Evolutionary conservation across 2,797 vertebrate genomes (phyloP).

Genomic region (Natrix natrix): DNA sequence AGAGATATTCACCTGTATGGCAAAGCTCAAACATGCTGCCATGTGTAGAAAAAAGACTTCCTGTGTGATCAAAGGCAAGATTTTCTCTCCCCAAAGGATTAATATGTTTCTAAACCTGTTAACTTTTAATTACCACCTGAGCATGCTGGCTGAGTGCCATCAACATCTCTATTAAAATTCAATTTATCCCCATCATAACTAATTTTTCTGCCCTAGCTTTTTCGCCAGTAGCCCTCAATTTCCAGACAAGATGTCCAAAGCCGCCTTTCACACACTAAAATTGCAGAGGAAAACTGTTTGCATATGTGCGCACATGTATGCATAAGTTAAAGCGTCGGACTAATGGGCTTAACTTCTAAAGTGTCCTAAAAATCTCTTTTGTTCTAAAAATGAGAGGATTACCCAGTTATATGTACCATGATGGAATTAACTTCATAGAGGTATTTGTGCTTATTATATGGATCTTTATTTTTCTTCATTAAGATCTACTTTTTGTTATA

Average conservation of each 20-base stretch:
- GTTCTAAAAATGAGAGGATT: not conserved
- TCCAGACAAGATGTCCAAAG: slow-evolving; percentile 50
- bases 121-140: slow-evolving; percentile 79
- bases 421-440: not conserved
- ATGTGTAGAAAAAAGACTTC: slow-evolving; percentile 22
- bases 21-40: not conserved
- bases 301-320: not conserved
- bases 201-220: slow-evolving; percentile 57
- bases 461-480: not conserved
- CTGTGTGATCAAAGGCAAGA: slow-evolving; percentile 6
- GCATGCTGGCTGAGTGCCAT: slow-evolving; percentile 71
- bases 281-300: not conserved
- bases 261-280: rapidly evolving
- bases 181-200: slow-evolving; percentile 75
- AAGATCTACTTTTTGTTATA: not conserved
- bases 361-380: not conserved
- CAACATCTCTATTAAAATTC: slow-evolving; percentile 76
- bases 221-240: slow-evolving; percentile 52
- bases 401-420: not conserved
- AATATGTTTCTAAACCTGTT: slow-evolving; percentile 74
- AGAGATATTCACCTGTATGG: not conserved
- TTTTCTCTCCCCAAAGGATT: slow-evolving; percentile 57
- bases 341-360: not conserved
- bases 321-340: not conserved
- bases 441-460: not conserved